Conservation (phyloP, 2,113 vertebrate species). For the Anser cygnoides region DNA sequence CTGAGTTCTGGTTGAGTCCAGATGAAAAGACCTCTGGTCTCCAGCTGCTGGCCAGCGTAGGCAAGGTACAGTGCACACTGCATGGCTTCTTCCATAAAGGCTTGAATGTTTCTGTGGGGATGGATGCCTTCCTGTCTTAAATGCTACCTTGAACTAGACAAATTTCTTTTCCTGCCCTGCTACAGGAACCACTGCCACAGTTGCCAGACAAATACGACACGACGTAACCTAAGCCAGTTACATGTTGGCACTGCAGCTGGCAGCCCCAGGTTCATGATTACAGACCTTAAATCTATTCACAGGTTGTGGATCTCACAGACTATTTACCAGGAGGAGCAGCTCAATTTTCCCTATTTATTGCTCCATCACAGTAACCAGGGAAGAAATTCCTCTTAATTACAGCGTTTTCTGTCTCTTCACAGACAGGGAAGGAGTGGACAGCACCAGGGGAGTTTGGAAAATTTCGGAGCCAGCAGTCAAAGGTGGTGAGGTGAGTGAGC, state of each 20-base stretch:
- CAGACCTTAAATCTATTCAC: background rate
- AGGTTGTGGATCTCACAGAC: background rate
- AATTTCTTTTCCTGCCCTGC: background rate
- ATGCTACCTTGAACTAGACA: background rate
- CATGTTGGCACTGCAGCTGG: background rate
- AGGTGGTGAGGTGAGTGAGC: constrained; percentile 82
- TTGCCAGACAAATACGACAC: background rate
- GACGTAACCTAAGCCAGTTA: background rate
- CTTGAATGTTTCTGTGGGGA: background rate
- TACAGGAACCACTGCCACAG: background rate
- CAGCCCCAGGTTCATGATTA: background rate
- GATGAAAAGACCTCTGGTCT: constrained; percentile 83
- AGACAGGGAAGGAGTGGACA: constrained; percentile 92
- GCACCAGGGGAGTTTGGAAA: constrained; percentile 94
- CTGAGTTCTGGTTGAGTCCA: constrained; percentile 93
- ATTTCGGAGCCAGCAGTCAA: constrained; percentile 89
- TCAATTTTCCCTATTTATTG: background rate
- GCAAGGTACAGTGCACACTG: constrained; percentile 82
- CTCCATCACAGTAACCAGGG: background rate
- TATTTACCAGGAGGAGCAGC: background rate
- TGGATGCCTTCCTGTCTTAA: background rate
- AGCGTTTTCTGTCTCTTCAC: constrained; percentile 11
- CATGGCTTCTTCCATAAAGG: background rate
- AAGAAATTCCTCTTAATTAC: background rate
- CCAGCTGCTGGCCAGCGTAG: constrained; percentile 85